Base-by-base conservation (phyloP, 2,797 vertebrate species). In the Borostomias antarcticus region DNA sequence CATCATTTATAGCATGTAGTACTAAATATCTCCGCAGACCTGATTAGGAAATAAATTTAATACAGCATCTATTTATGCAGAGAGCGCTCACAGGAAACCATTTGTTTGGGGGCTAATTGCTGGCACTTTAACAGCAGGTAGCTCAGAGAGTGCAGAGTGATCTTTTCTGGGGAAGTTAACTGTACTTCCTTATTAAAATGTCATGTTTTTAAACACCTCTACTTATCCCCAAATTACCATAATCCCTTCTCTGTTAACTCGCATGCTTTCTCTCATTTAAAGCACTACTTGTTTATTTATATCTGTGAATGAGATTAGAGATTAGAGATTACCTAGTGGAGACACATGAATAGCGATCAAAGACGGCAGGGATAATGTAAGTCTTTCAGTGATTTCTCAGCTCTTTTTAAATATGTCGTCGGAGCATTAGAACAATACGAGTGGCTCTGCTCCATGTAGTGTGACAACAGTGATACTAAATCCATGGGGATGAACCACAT, bases 261-360 rank as follows among this genome's bases (percentile, higher is more conserved):
- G 68, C 89, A 89, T 90, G 86, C 81, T 85, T 52, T 74, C 56
- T 86, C 86, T 90, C 87, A 86, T 89, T 89, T 86, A 72, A 79
- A 86, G 86, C 87, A 83, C 85, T 83, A 82, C 87, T 91, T 92
- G 91, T 92, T 93, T 93, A 93, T 93, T 92, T 92, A 90, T 91
- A 90, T 93, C 88, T 87, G 78, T 89, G 86, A 85, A 88, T 88
- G 84, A 91, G 92, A 93, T 93, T 93, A 93, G 88, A 83, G 81
- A 65, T 73, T 82, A 40, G 81, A 91, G 92, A 94, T 93, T 93
- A 94, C 86, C 89, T 78, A 79, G 85, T 80, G 69, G 81, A 83
- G 87, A 88, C 85, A 87, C 90, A 89, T 78, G 87, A 92, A 89
- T 89, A 89, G 82, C 76, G 85, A 92, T 93, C 91, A 92, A 91